Conservation (phyloP, 1,140 invertebrate genomes). For the Drosophila varians region DNA sequence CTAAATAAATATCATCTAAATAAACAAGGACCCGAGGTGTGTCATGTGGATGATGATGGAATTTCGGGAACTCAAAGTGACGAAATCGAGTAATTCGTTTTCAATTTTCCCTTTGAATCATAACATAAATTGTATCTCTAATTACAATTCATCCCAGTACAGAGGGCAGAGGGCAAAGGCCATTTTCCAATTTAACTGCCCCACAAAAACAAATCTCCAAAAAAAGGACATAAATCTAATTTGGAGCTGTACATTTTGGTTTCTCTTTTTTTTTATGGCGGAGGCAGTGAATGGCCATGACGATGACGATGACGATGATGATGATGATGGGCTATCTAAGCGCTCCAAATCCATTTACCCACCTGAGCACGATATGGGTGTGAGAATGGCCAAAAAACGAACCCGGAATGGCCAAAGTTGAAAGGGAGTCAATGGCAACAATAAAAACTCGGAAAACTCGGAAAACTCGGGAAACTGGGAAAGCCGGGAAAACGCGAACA, state of each 20-base stretch:
- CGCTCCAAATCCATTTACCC: conserved; percentile 74
- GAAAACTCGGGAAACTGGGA: not conserved
- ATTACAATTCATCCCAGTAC: conserved; percentile 45
- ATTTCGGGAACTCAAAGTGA: not conserved
- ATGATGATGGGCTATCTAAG: conserved; percentile 69
- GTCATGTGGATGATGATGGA: not conserved
- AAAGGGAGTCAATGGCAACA: conserved; percentile 62
- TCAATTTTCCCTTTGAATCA: conserved; percentile 33
- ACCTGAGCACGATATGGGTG: conserved; percentile 52
- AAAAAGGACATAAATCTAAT: conserved; percentile 70
- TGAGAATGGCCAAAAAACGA: conserved; percentile 57
- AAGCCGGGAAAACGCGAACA: conserved; percentile 40
- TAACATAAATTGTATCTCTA: conserved; percentile 45
- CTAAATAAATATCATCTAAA: conserved; percentile 21
- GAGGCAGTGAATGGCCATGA: conserved; percentile 27
- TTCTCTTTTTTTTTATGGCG: conserved; percentile 63
- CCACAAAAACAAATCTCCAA: conserved; percentile 45
- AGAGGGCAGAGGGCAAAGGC: conserved; percentile 8
- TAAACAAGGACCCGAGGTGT: conserved; percentile 5
- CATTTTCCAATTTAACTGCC: conserved; percentile 52
- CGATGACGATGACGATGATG: conserved; percentile 35
- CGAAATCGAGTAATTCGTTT: conserved; percentile 24
- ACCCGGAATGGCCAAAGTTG: conserved; percentile 44
- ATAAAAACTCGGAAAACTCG: too few relatives aligned
- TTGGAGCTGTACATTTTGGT: conserved; percentile 55